Percentiles rank a stretch among this genome's conserved stretches.
Evolutionary conservation across 2,888 invertebrate species (phyloP).

Genomic region (Drosophila parthenogenetica): DNA sequence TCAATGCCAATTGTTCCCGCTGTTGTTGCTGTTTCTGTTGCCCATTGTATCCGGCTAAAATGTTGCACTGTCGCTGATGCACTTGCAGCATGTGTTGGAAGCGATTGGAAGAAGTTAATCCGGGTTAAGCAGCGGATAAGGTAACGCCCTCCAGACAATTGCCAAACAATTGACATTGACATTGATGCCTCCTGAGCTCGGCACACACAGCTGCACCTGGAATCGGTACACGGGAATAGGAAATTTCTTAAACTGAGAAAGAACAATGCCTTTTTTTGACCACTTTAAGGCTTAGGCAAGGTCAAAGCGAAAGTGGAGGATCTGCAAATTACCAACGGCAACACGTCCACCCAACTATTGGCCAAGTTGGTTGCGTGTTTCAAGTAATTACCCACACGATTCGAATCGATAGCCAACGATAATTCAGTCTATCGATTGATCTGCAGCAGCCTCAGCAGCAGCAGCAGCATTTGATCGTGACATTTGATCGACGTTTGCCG

Average conservation of each 20-base stretch:
- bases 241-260: constrained; percentile 35
- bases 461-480: constrained; percentile 73
- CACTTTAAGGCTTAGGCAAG: constrained; percentile 63
- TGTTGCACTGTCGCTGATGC: constrained; percentile 44
- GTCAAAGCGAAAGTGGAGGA: constrained; percentile 62
- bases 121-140: constrained; percentile 67
- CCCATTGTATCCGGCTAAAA: constrained; percentile 37
- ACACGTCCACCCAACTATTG: constrained; percentile 18
- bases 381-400: constrained; percentile 64
- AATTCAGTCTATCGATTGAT: constrained; percentile 67
- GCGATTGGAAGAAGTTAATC: constrained; percentile 63
- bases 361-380: constrained; percentile 61
- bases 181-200: constrained; percentile 49
- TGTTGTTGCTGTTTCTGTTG: constrained; percentile 9
- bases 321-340: constrained; percentile 19
- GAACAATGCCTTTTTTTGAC: constrained; percentile 33
- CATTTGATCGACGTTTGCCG: constrained; percentile 83
- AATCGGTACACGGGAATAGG: neutral
- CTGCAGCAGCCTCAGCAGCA: constrained; percentile 49
- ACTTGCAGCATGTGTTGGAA: constrained; percentile 70
- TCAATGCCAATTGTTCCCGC: constrained; percentile 41
- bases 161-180: constrained; percentile 65
- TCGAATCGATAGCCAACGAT: constrained; percentile 43
- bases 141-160: constrained; percentile 68
- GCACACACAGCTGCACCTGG: constrained; percentile 35